Percentiles rank a stretch among this genome's conserved stretches.
These are phyloP conservation scores for Drosophila rellima DNA, from an alignment of 2,888 invertebrate genomes.

Conservation along the genomic window DNA sequence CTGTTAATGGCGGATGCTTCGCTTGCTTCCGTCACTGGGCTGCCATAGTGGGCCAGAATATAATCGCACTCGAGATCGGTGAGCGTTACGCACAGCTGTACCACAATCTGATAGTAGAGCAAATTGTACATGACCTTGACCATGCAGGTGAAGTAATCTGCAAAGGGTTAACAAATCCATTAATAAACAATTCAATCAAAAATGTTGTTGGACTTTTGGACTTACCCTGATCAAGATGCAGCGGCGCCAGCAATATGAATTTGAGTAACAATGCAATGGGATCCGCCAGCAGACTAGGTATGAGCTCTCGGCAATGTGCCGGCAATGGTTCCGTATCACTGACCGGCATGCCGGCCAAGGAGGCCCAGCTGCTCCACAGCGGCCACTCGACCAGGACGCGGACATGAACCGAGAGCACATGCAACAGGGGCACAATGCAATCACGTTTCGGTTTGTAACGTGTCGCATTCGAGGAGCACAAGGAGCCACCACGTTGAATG, in stretches of 20 bases:
- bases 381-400: slow-evolving; percentile 89
- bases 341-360: slow-evolving; percentile 84
- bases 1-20: background rate
- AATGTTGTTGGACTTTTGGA: too few relatives aligned
- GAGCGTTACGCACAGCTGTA: slow-evolving; percentile 91
- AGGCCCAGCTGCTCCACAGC: slow-evolving; percentile 86
- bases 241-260: slow-evolving; percentile 93
- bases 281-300: slow-evolving; percentile 95
- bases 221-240: slow-evolving; percentile 94
- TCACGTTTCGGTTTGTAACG: slow-evolving; percentile 91
- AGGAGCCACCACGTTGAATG: slow-evolving; percentile 94
- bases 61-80: slow-evolving; percentile 89
- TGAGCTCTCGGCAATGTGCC: slow-evolving; percentile 85
- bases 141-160: slow-evolving; percentile 95
- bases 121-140: slow-evolving; percentile 95
- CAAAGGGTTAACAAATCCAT: slow-evolving; percentile 61
- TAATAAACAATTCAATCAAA: background rate
- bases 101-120: slow-evolving; percentile 94
- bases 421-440: slow-evolving; percentile 94
- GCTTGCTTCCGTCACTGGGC: slow-evolving; percentile 1
- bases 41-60: slow-evolving; percentile 83
- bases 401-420: slow-evolving; percentile 94
- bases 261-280: slow-evolving; percentile 94
- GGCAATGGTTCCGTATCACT: slow-evolving; percentile 83
- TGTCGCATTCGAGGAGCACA: slow-evolving; percentile 88